Evolutionary conservation across 2,888 invertebrate species (phyloP).

Genomic region (Tuta absoluta): DNA sequence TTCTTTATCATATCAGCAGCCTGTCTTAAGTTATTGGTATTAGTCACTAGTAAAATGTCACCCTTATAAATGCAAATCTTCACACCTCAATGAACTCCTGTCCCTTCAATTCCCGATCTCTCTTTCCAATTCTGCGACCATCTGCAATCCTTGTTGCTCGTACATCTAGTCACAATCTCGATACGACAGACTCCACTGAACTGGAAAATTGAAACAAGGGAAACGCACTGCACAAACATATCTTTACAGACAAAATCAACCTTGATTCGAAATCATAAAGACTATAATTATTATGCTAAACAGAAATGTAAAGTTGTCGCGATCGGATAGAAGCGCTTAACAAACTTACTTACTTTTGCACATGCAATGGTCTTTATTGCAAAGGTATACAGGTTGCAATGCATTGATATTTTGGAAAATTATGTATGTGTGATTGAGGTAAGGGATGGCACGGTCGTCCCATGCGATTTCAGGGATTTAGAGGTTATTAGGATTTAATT

Average conservation of each 20-base stretch:
- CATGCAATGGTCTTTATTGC: slow-evolving; percentile 26
- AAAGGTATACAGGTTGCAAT: slow-evolving; percentile 31
- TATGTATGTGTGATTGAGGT: slow-evolving; percentile 6
- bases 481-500: slow-evolving; percentile 61
- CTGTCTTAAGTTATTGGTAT: too few relatives aligned
- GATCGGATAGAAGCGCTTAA: slow-evolving; percentile 10
- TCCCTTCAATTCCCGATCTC: not conserved
- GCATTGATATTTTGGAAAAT: not conserved
- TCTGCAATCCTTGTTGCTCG: slow-evolving; percentile 50
- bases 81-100: not conserved
- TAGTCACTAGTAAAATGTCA: too few relatives aligned
- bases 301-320: not conserved
- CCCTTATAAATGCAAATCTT: not conserved
- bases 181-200: slow-evolving; percentile 59
- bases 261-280: not conserved
- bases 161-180: slow-evolving; percentile 50
- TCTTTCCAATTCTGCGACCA: slow-evolving; percentile 49
- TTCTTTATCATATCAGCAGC: too few relatives aligned
- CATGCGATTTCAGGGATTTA: slow-evolving; percentile 66
- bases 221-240: slow-evolving; percentile 1
- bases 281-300: not conserved
- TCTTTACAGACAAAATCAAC: not conserved
- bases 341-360: slow-evolving; percentile 29
- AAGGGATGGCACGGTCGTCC: slow-evolving; percentile 46
- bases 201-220: slow-evolving; percentile 76